Evolutionary conservation across 2,113 vertebrate genomes (phyloP).

Genomic region (Edolisoma coerulescens): DNA sequence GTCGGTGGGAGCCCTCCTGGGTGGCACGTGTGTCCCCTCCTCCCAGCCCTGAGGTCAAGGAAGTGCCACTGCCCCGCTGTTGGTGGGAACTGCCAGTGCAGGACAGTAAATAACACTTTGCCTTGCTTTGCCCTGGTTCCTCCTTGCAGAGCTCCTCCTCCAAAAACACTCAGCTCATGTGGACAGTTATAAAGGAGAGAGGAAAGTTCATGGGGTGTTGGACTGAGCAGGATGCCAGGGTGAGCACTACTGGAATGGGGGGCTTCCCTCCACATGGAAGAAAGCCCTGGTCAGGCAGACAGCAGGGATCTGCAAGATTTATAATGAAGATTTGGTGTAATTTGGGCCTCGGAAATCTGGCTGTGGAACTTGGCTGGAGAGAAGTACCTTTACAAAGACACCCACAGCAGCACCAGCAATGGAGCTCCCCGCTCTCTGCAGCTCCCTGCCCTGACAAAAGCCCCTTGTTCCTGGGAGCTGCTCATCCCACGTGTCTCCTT

Average conservation of each 20-base stretch:
- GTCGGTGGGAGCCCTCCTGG: accelerated
- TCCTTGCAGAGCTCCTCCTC: not conserved
- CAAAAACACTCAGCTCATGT: not conserved
- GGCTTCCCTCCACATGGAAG: not conserved
- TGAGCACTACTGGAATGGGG: not conserved
- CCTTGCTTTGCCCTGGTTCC: not conserved
- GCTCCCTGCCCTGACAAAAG: not conserved
- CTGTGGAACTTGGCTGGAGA: not conserved
- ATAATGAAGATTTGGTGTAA: not conserved
- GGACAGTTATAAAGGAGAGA: not conserved
- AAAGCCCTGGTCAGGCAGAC: not conserved
- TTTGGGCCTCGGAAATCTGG: not conserved
- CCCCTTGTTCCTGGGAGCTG: not conserved
- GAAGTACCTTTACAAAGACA: not conserved
- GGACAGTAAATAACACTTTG: not conserved
- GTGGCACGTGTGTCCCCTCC: not conserved
- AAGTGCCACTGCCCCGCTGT: accelerated
- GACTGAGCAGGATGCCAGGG: not conserved
- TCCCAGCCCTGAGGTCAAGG: not conserved
- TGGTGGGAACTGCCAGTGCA: accelerated
- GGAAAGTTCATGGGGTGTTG: not conserved
- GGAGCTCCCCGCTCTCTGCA: not conserved
- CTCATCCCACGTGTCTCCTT: not conserved
- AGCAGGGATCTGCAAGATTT: not conserved
- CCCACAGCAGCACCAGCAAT: not conserved